Conservation (phyloP, 2,888 invertebrate genomes). For the Mythimna ferrago region DNA sequence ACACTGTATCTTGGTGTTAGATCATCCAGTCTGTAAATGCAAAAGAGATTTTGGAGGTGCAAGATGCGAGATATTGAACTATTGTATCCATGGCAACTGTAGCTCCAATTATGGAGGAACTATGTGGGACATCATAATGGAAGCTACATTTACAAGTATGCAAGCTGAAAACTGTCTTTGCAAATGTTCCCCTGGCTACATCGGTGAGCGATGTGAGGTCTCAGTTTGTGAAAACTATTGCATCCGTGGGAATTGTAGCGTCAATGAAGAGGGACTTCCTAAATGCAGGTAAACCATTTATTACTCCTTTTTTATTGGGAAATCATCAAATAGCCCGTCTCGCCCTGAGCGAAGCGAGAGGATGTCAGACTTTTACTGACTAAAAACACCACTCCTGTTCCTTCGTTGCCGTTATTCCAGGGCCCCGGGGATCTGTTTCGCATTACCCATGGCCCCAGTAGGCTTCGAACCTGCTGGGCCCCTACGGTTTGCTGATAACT, state of each 20-base stretch:
- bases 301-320: no score
- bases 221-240: conserved; percentile 94
- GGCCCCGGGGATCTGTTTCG: no score
- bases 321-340: no score
- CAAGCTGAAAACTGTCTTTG: conserved; percentile 83
- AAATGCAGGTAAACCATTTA: conserved; percentile 70
- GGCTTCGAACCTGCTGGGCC: no score
- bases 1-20: conserved; percentile 78
- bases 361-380: no score
- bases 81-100: conserved; percentile 93
- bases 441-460: no score
- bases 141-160: conserved; percentile 52
- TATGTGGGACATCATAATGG: no score
- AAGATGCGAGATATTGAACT: conserved; percentile 83
- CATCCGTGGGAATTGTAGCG: conserved; percentile 91
- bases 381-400: no score
- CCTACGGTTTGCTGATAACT: no score
- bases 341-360: no score
- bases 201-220: conserved; percentile 92
- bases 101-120: conserved; percentile 40
- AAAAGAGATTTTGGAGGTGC: background rate
- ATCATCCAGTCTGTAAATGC: conserved; percentile 87
- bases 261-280: conserved; percentile 75
- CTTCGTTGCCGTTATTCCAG: no score
- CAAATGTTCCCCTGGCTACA: conserved; percentile 92